Evolutionary conservation across 35 echinoderm and acorn worm species (phyloP), one percentile per base, ranked within the genome.

Genomic region (Ophioderma brevispina): DNA sequence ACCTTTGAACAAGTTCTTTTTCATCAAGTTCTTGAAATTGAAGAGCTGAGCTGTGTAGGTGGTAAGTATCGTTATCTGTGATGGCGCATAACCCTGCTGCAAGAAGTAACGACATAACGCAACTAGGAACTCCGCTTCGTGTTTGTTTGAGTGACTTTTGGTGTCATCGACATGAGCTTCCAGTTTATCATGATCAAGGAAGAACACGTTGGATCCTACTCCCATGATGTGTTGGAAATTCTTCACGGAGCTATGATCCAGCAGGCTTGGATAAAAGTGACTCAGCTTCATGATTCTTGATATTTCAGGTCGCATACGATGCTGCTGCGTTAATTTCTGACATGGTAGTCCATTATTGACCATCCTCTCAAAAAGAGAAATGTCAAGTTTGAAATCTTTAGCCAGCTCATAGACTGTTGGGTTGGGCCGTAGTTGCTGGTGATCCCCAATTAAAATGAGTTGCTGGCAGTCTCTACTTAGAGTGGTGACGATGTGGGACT

Each of bases 31-130:
- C 40, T 85, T 94, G 40, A 94, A 94, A 43, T 79, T 75, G 64
- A 94, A 98, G 25, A 94, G 77, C 82, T 98, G 96, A 40, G 92
- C 96, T 0, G 85, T 89, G 38, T 98, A 98, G 2, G 96, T 87
- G 6, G 96, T 98, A 19, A 98, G 82, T 28, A 98, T 92, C 1
- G 96, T 98, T 46, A 98, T 98, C 40, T 94, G 89, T 15, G 80
- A 78, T 39, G 89, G 81, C 33, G 70, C 34, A 64, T 98, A 98
- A 2, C 93, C 96, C 63, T 98, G 96, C 64, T 92, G 93, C 15
- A 98, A 55, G 6, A 98, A 40, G 32, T 98, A 98, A 34, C 87
- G 64, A 80, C 96, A 98, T 1, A 98, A 46, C 3, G 39, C 80
- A 18, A 82, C 82, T 30, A 98, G 38, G 82, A 89, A 91, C 38